These are phyloP conservation scores for Caenorhabditis becei DNA, from an alignment of 2,888 invertebrate genomes.

Conservation along the genomic window DNA sequence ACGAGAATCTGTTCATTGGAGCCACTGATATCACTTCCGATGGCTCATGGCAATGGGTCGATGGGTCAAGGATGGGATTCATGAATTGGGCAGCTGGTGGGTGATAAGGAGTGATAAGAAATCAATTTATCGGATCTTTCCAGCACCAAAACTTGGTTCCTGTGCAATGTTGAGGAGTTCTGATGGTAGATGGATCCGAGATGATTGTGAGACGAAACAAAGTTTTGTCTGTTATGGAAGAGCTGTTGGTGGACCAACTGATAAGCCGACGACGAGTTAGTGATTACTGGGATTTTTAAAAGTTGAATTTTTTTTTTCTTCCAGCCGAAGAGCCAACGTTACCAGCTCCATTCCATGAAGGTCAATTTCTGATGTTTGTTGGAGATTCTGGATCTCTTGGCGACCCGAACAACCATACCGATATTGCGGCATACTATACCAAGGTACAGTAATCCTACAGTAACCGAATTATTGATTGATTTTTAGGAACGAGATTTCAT, in stretches of 20 bases:
- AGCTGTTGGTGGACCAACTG: conserved; percentile 16
- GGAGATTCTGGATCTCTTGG: conserved; percentile 22
- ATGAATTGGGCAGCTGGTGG: conserved; percentile 23
- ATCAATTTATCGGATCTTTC: neutral
- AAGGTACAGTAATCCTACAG: conserved; percentile 1
- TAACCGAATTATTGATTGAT: neutral
- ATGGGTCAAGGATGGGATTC: conserved; percentile 16
- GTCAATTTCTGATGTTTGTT: conserved; percentile 2
- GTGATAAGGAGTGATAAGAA: neutral
- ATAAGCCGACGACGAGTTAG: conserved; percentile 17
- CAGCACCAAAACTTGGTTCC: neutral
- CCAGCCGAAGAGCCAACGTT: neutral
- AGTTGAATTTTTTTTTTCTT: neutral
- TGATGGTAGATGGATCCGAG: conserved; percentile 13
- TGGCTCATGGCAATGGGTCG: conserved; percentile 31
- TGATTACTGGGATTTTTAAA: no score
- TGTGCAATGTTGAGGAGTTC: neutral
- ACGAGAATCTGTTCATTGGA: conserved; percentile 15
- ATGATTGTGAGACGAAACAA: neutral
- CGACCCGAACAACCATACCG: neutral
- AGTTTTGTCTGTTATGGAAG: conserved; percentile 22
- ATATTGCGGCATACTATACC: neutral
- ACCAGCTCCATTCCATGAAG: neutral
- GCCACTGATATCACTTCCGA: conserved; percentile 13
- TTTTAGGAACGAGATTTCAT: conserved; percentile 24